Evolutionary conservation across 1,140 invertebrate species (phyloP).

Genomic region (Zaprionus davidi): DNA sequence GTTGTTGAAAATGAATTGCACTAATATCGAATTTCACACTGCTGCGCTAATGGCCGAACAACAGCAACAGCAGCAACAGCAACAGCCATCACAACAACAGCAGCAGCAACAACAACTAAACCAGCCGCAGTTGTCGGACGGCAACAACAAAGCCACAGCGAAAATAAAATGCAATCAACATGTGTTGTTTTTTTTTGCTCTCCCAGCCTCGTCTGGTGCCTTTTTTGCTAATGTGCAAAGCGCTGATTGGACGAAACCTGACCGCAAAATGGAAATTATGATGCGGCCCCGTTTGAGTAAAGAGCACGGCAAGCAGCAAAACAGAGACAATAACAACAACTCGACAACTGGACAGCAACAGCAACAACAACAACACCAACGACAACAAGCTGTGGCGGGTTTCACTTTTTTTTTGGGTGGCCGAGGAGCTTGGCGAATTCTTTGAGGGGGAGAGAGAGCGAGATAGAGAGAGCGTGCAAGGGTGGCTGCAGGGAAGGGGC

Average conservation of each 20-base stretch:
- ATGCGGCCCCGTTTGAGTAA: constrained; percentile 79
- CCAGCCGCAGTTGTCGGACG: constrained; percentile 55
- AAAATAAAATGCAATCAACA: constrained; percentile 76
- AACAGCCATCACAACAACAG: constrained; percentile 29
- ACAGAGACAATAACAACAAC: constrained; percentile 35
- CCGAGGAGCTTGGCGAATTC: constrained; percentile 42
- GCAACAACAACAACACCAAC: constrained; percentile 30
- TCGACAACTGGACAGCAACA: constrained; percentile 45
- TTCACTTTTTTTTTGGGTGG: constrained; percentile 62
- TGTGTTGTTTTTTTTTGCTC: constrained; percentile 52
- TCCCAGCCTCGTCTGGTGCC: constrained; percentile 19
- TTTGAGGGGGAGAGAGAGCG: constrained; percentile 12
- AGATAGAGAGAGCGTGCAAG: neutral
- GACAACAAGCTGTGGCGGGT: constrained; percentile 56
- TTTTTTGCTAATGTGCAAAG: constrained; percentile 76
- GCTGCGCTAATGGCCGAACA: constrained; percentile 73
- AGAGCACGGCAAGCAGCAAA: constrained; percentile 72
- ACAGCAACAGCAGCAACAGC: constrained; percentile 45
- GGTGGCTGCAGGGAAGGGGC: neutral
- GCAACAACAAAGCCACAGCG: constrained; percentile 67
- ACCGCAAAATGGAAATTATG: constrained; percentile 82
- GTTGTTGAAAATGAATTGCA: constrained; percentile 83
- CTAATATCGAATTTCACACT: constrained; percentile 83
- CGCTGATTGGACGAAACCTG: constrained; percentile 81
- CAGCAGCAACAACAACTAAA: constrained; percentile 38